Evolutionary conservation across 2,797 vertebrate genomes (phyloP).

Genomic region (Amazona ochrocephala): DNA sequence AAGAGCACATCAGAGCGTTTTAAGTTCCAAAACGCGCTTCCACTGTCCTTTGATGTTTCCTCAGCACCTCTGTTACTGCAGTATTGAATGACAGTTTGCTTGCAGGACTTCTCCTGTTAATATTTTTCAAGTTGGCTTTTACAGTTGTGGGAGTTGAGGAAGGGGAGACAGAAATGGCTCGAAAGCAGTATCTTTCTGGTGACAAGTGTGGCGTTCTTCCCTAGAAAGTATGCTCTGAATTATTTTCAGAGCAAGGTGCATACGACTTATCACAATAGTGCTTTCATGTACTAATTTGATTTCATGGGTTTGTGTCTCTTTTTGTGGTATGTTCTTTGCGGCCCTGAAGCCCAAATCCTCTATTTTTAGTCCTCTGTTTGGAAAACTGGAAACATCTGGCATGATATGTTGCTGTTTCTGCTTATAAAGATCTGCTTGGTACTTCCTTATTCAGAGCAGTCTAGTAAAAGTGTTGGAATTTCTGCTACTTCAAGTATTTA

Average conservation of each 20-base stretch:
- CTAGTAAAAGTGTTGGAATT: not conserved
- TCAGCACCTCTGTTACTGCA: not conserved
- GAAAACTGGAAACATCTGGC: not conserved
- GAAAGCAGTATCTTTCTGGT: not conserved
- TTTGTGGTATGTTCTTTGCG: not conserved
- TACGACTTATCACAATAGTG: not conserved
- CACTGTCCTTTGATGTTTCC: not conserved
- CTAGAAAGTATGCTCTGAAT: not conserved
- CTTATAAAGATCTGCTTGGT: not conserved
- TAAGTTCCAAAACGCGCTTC: not conserved
- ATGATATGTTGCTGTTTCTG: not conserved
- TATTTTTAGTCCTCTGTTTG: not conserved
- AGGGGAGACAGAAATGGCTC: not conserved
- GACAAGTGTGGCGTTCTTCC: not conserved
- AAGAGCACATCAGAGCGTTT: not conserved
- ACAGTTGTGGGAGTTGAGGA: not conserved
- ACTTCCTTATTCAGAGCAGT: not conserved
- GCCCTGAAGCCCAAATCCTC: not conserved
- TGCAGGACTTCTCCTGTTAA: not conserved
- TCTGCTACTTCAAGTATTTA: not conserved
- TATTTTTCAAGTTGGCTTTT: not conserved
- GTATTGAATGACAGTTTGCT: not conserved
- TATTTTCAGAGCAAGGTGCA: not conserved
- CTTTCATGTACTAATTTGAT: not conserved
- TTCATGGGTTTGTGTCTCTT: not conserved